Evolutionary conservation across 1,140 invertebrate species (phyloP).

Genomic region (Antheraea pernyi): DNA sequence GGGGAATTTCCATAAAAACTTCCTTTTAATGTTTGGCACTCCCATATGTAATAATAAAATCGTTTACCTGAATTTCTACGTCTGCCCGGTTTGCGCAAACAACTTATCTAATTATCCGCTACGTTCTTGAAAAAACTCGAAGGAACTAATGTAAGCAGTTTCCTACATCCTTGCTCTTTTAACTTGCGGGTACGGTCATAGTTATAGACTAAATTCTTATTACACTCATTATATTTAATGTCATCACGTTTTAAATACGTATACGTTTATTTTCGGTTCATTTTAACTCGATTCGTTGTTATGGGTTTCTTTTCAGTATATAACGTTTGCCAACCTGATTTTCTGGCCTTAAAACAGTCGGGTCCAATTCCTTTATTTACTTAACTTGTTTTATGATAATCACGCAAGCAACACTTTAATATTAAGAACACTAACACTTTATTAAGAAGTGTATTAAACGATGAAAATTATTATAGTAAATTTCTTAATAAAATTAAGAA

Average conservation of each 20-base stretch:
- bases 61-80: conserved; percentile 31
- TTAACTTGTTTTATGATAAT: conserved; percentile 65
- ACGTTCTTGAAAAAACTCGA: conserved; percentile 54
- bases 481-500: conserved; percentile 15
- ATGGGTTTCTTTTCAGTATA: conserved; percentile 55
- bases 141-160: conserved; percentile 49
- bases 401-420: conserved; percentile 41
- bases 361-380: conserved; percentile 52
- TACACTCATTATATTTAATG: too few relatives aligned
- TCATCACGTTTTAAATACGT: too few relatives aligned
- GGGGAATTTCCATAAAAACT: not conserved
- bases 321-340: conserved; percentile 47
- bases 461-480: conserved; percentile 23
- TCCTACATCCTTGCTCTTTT: conserved; percentile 32
- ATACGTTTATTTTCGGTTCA: not conserved
- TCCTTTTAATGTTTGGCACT: not conserved
- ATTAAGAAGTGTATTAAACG: conserved; percentile 17
- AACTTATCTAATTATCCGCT: conserved; percentile 65
- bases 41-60: conserved; percentile 10
- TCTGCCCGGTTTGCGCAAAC: conserved; percentile 38
- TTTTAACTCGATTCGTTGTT: not conserved
- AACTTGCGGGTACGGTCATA: too few relatives aligned
- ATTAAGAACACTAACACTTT: too few relatives aligned
- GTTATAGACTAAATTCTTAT: too few relatives aligned
- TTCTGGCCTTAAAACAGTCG: conserved; percentile 58